Percentiles rank a stretch among this genome's conserved stretches.
Conservation (phyloP, 2,888 invertebrate genomes). For the Dichetophora obliterata region DNA sequence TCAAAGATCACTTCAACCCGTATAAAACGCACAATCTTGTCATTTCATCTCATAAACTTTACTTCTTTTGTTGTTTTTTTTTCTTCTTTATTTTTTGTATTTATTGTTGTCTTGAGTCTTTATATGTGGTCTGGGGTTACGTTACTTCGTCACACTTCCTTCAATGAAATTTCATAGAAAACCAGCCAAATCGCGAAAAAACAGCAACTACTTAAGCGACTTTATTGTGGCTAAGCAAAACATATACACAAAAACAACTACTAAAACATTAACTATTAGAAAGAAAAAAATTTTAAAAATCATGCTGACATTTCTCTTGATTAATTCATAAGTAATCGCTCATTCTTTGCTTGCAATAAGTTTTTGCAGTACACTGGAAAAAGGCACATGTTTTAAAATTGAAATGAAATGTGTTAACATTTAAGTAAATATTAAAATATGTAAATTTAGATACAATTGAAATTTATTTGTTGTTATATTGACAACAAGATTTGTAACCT, state of each 20-base stretch:
- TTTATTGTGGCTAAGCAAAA: not conserved
- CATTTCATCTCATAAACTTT: constrained; percentile 6
- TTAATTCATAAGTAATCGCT: not conserved
- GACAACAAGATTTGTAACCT: too few species aligned
- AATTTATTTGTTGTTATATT: too few species aligned
- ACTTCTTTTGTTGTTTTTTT: too few species aligned
- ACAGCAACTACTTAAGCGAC: not conserved
- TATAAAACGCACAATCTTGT: constrained; percentile 7
- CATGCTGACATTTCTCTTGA: constrained; percentile 1
- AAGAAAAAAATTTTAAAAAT: not conserved
- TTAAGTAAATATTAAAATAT: too few species aligned
- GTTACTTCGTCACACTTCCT: constrained; percentile 14
- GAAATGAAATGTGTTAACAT: too few species aligned
- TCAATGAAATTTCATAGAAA: constrained; percentile 1
- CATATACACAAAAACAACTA: not conserved
- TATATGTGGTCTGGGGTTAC: not conserved
- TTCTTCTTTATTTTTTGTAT: not conserved
- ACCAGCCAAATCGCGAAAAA: not conserved
- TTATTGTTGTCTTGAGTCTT: not conserved
- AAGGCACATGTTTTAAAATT: too few species aligned
- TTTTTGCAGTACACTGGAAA: too few species aligned
- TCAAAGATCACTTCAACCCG: not conserved
- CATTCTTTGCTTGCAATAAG: too few species aligned
- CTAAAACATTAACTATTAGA: not conserved
- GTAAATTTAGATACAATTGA: too few species aligned